Base-by-base conservation (phyloP, 2,797 vertebrate species). In the Melanotaenia trifasciata region DNA sequence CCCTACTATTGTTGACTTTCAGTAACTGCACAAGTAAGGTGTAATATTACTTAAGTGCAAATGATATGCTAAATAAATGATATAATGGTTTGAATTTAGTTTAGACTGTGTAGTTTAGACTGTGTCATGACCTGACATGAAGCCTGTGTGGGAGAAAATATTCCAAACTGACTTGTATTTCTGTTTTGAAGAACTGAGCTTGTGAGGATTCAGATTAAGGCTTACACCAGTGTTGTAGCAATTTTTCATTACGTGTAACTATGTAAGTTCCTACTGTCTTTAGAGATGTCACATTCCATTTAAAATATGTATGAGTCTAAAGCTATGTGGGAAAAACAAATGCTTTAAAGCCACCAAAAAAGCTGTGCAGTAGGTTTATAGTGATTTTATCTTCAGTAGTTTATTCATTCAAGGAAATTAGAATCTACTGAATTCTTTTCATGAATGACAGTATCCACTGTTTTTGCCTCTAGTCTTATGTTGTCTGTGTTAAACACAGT, bases 401-500 rank as follows among this genome's bases (percentile, higher is more conserved):
- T 9, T n/a, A 8, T n/a, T 50, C 8, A 8, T 24, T 51, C 10
- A 22, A 12, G n/a, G 11, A 51, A 9, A 10, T 51, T 2, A 22
- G n/a, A n/a, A 51, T 51, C n/a, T 12, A 22, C 10, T 11, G 20
- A 22, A 54, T 54, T 54, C 2, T 26, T 14, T 5, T 12, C 26
- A 24, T 28, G 3, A 26, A 54, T 26, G 12, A 28, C 4, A 28
- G 26, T 54, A 13, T 9, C 22, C 4, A 54, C 24, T 53, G 50
- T 10, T 53, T 13, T 24, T 51, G 32, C 32, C n/a, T 26, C 1
- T 5, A 3, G 22, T 14, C 6, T 5, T 13, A n/a, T 60, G 67
- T 76, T 77, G 58, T 38, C 40, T 80, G 60, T 43, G 24, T 67
- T 76, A 72, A 79, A 84, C 78, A 63, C 36, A 72, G 63, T 63